These are phyloP conservation scores for Tuta absoluta DNA, from an alignment of 2,888 invertebrate species.

Conservation along the genomic window DNA sequence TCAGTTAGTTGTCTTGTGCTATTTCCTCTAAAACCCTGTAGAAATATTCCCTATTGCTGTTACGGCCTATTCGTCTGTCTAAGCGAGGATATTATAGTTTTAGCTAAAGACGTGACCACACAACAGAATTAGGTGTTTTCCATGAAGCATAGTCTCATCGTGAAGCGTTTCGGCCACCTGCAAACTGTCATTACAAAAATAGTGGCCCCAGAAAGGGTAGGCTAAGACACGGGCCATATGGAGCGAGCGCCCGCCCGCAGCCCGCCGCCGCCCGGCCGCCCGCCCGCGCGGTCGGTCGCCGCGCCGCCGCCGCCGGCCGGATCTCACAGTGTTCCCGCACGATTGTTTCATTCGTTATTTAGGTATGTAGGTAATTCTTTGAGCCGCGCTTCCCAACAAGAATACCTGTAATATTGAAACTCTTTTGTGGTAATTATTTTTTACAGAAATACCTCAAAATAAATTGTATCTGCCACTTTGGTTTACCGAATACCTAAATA, in stretches of 20 bases:
- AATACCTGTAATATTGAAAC: no score
- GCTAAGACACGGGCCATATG: constrained; percentile 73
- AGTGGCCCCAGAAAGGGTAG: constrained; percentile 79
- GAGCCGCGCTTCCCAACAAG: no score
- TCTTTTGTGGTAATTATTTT: no score
- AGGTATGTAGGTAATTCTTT: neutral
- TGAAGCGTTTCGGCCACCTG: constrained; percentile 59
- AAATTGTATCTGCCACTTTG: no score
- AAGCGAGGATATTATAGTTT: neutral
- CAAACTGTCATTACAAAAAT: constrained; percentile 78
- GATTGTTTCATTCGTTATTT: neutral
- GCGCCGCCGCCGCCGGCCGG: no score
- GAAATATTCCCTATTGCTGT: no score
- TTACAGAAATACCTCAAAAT: no score
- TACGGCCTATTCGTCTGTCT: neutral
- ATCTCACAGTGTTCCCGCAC: neutral
- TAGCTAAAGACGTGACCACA: constrained; percentile 38
- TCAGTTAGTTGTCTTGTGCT: no score
- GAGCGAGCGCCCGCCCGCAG: constrained; percentile 36
- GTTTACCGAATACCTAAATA: no score
- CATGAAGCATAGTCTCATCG: constrained; percentile 48
- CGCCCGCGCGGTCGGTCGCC: neutral
- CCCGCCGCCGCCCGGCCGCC: neutral
- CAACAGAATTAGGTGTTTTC: constrained; percentile 69
- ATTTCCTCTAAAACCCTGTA: no score